Conservation (phyloP, 1,140 invertebrate species). For the Panagrolaimus sp. region DNA sequence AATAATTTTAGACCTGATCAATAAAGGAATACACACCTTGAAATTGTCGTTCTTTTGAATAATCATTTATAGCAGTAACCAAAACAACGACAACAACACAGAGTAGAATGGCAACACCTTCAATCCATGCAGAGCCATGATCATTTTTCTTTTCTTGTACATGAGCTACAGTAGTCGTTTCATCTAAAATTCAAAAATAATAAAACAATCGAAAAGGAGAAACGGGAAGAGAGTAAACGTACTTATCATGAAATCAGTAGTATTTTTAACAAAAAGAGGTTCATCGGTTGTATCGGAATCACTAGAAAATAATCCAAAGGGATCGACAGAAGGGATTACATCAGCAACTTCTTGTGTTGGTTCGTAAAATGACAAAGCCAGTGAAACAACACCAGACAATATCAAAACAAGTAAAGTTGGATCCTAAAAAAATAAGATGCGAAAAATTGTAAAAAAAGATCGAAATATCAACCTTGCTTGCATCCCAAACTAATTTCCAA, state of each 20-base stretch:
- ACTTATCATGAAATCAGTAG: too few relatives aligned
- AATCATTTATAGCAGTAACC: slow-evolving; percentile 57
- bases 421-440: slow-evolving; percentile 39
- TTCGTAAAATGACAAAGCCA: slow-evolving; percentile 56
- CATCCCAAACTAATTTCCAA: slow-evolving; percentile 94
- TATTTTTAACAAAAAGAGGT: too few relatives aligned
- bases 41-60: slow-evolving; percentile 55
- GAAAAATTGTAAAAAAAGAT: slow-evolving; percentile 6
- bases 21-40: slow-evolving; percentile 69
- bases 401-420: slow-evolving; percentile 57
- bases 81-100: slow-evolving; percentile 56
- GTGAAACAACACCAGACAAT: slow-evolving; percentile 54
- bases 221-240: too few relatives aligned
- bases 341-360: slow-evolving; percentile 31
- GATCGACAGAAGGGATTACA: neutral
- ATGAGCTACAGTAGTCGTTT: too few relatives aligned
- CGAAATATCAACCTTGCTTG: slow-evolving; percentile 68
- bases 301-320: too few relatives aligned
- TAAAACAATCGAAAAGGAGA: too few relatives aligned
- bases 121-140: slow-evolving; percentile 64
- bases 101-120: slow-evolving; percentile 57
- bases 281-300: too few relatives aligned
- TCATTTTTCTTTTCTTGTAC: slow-evolving; percentile 17
- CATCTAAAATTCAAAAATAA: too few relatives aligned
- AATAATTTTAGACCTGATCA: neutral